Conservation (phyloP, 2,888 invertebrate genomes). For the Actias luna region DNA sequence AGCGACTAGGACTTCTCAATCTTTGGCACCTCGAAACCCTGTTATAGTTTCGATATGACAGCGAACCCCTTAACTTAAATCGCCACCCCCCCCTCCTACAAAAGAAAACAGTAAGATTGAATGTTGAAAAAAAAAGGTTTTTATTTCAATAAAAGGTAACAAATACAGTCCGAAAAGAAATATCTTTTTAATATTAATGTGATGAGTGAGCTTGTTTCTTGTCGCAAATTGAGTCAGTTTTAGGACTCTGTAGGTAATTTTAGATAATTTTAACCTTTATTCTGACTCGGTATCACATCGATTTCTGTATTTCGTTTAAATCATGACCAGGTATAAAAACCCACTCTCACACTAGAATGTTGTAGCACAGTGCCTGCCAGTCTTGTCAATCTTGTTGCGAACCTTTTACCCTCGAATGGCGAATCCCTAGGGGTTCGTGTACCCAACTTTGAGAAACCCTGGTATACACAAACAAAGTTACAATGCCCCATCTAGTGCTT, state of each 20-base stretch:
- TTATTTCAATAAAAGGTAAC: not conserved
- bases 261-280: not conserved
- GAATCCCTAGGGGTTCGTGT: not conserved
- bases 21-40: too few relatives aligned
- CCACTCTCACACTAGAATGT: not conserved
- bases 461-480: too few relatives aligned
- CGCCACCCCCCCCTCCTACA: not conserved
- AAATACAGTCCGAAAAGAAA: too few relatives aligned
- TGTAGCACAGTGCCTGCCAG: not conserved
- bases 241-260: too few relatives aligned
- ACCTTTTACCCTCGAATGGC: not conserved
- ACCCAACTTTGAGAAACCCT: too few relatives aligned
- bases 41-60: not conserved
- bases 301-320: not conserved
- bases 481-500: too few relatives aligned
- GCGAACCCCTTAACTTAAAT: not conserved
- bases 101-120: not conserved
- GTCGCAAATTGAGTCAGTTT: not conserved
- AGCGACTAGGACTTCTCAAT: too few relatives aligned
- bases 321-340: not conserved
- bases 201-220: not conserved
- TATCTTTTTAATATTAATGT: not conserved
- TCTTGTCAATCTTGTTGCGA: not conserved
- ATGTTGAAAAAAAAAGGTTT: not conserved
- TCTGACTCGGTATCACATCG: not conserved